Percentiles rank a stretch among this genome's conserved stretches.
Evolutionary conservation across 2,113 vertebrate genomes (phyloP).

Genomic region (Phasianus colchicus): DNA sequence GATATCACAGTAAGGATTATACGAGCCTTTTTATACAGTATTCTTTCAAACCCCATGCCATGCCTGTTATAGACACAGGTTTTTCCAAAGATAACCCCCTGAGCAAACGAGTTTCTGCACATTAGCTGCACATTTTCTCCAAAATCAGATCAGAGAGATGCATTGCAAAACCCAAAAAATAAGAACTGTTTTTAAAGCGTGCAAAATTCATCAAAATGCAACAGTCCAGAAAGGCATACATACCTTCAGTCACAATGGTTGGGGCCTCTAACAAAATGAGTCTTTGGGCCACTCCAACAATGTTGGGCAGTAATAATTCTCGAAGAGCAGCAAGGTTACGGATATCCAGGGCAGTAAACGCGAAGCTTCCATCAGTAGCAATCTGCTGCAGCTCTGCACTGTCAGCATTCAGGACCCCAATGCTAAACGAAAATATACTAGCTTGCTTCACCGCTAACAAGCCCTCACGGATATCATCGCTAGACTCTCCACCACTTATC

Average conservation of each 20-base stretch:
- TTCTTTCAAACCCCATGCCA: not conserved
- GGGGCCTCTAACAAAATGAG: constrained; percentile 87
- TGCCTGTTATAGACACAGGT: not conserved
- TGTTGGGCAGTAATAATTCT: constrained; percentile 85
- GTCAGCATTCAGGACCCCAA: constrained; percentile 84
- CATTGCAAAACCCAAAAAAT: not conserved
- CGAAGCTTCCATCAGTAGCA: constrained; percentile 88
- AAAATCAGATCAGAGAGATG: not conserved
- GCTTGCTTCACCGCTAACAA: constrained; percentile 90
- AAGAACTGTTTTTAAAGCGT: not conserved
- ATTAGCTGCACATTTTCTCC: not conserved
- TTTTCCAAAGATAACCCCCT: not conserved
- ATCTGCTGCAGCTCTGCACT: constrained; percentile 87
- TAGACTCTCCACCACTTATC: constrained; percentile 90
- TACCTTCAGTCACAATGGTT: constrained; percentile 94
- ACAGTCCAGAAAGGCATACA: constrained; percentile 80
- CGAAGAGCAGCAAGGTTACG: constrained; percentile 80
- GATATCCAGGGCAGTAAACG: constrained; percentile 87
- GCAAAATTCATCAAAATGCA: constrained; percentile 1
- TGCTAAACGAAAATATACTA: constrained; percentile 85
- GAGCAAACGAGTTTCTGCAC: not conserved
- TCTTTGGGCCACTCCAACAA: constrained; percentile 89
- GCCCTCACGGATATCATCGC: constrained; percentile 88
- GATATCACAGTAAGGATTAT: not conserved
- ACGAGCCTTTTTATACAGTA: not conserved